Percentiles rank a stretch among this genome's conserved stretches.
These are phyloP conservation scores for Drosophila orosa DNA, from an alignment of 1,140 invertebrate species.

Conservation along the genomic window DNA sequence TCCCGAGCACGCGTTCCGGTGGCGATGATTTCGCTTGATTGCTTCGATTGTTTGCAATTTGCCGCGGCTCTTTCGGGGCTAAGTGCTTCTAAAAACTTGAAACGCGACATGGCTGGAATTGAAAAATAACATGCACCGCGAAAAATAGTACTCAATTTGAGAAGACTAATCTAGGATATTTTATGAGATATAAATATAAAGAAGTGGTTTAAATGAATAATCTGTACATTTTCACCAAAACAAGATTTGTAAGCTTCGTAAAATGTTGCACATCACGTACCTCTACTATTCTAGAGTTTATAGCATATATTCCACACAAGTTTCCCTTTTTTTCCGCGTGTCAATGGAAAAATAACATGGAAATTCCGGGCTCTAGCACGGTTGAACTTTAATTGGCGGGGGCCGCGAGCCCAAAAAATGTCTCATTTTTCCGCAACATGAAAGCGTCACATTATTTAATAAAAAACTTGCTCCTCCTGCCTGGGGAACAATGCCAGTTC, in stretches of 20 bases:
- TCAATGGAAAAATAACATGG: constrained; percentile 14
- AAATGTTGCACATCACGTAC: not conserved
- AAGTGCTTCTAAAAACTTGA: constrained; percentile 47
- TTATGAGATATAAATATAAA: not conserved
- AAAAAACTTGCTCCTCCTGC: constrained; percentile 50
- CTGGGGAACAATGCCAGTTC: constrained; percentile 39
- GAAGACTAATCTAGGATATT: not conserved
- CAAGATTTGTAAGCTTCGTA: not conserved
- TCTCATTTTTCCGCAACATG: constrained; percentile 37
- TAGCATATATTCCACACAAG: not conserved
- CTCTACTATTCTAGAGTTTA: not conserved
- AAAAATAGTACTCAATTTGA: not conserved
- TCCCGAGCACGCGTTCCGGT: constrained; percentile 59
- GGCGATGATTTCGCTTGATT: constrained; percentile 77
- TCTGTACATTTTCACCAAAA: not conserved
- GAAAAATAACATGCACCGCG: constrained; percentile 24
- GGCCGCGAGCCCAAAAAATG: constrained; percentile 19
- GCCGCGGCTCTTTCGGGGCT: constrained; percentile 16
- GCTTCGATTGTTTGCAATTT: constrained; percentile 78
- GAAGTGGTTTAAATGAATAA: not conserved
- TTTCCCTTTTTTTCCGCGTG: not conserved
- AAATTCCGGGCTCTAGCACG: constrained; percentile 24
- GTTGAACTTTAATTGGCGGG: constrained; percentile 48
- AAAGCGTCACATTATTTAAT: constrained; percentile 62
- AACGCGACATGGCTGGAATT: constrained; percentile 44